These are phyloP conservation scores for Megalonaias nervosa DNA, from an alignment of 1,140 invertebrate genomes.

Conservation along the genomic window DNA sequence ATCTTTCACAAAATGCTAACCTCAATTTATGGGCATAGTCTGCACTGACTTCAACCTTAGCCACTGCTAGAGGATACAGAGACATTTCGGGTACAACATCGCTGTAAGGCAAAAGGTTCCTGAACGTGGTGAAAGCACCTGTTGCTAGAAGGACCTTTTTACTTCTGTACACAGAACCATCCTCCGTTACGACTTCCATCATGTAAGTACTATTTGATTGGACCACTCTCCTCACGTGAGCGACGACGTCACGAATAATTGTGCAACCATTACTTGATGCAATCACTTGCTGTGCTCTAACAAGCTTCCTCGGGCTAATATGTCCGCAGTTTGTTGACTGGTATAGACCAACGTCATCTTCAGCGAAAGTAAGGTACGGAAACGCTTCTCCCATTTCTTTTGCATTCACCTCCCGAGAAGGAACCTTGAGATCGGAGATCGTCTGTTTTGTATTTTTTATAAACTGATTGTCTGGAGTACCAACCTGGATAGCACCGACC, in stretches of 20 bases:
- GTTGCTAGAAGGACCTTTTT: constrained; percentile 45
- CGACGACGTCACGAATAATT: constrained; percentile 32
- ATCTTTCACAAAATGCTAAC: constrained; percentile 5
- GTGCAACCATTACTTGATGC: constrained; percentile 28
- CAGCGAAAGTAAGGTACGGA: constrained; percentile 34
- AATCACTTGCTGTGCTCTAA: constrained; percentile 32
- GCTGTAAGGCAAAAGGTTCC: constrained; percentile 31
- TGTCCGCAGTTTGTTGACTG: constrained; percentile 35
- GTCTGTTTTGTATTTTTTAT: constrained; percentile 3
- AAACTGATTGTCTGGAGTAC: constrained; percentile 9
- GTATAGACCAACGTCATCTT: constrained; percentile 18
- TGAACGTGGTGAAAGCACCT: constrained; percentile 46
- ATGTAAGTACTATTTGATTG: constrained; percentile 7
- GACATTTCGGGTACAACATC: not conserved
- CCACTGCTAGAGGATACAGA: constrained; percentile 30
- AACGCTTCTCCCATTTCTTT: constrained; percentile 8
- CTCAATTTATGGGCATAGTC: constrained; percentile 19
- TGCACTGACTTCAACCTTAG: constrained; percentile 40
- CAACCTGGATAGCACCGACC: constrained; percentile 39
- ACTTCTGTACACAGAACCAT: constrained; percentile 14
- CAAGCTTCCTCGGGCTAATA: constrained; percentile 43
- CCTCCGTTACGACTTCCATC: constrained; percentile 38
- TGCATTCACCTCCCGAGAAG: not conserved
- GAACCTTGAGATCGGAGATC: not conserved
- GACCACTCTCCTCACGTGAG: constrained; percentile 12